Base-by-base conservation (phyloP, 2,888 invertebrate genomes). In the Philaethria dido region DNA sequence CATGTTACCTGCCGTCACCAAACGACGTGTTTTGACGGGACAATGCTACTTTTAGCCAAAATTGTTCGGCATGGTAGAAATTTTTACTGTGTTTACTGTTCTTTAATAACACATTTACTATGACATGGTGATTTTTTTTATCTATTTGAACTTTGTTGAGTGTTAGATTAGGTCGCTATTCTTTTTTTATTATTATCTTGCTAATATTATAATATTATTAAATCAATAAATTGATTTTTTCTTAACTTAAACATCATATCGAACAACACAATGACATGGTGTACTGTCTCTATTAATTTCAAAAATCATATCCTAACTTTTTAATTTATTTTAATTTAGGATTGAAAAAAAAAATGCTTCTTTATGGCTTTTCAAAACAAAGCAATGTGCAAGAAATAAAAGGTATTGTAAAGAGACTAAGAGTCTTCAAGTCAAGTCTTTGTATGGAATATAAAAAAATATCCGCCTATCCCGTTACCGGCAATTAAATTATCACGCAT, bases 401-500 rank as follows among this genome's bases (percentile, higher is more conserved):
- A 22, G 22, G 55, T 8, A 42, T 42, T 39, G 55, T 57, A n/a
- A 57, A n/a, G 36, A 42, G 55, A 42, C 22, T 39, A 55, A 55
- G 39, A 18, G 39, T 20, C n/a, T 42, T 42, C 20, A n/a, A 29
- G 6, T 44, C 39, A n/a, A 29, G 20, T 45, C 39, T 48, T 11
- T 57, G 59, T 3, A 33, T 44, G 20, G 47, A 55, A 52, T 52
- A 62, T 59, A 29, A 64, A 67, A n/a, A 61, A 60, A 36, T 45
- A 39, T 36, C 60, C 59, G 54, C 52, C 60, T 52, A 60, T 62
- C 62, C 55, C 59, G 63, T 33, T 77, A 83, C 75, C 81, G 80
- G 82, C 88, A 88, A 89, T 89, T 89, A 89, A 89, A 89, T 89
- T 88, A 87, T 83, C 82, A 80, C 84, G 79, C 87, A 77, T 85